phyloP scores from a whole-genome alignment of 2,113 vertebrate genomes.

The Paradoxurus hermaphroditus region DNA sequence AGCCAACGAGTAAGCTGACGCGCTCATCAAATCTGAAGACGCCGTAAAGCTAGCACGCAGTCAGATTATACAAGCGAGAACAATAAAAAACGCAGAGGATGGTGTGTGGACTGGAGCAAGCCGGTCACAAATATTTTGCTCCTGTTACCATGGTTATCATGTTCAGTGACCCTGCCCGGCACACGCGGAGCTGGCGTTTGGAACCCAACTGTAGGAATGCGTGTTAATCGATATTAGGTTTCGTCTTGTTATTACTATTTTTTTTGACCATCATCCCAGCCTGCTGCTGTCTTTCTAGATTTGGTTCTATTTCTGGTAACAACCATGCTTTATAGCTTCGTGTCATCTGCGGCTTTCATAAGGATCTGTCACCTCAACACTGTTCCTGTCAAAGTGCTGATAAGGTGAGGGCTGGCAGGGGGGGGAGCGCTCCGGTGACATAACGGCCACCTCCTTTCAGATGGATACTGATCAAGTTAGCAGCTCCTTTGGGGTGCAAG shows the following conservation, averaged over 20 bases:
- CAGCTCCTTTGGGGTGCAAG: neutral
- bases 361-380: neutral
- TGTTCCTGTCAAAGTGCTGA: neutral
- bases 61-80: neutral
- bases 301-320: neutral
- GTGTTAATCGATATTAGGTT: neutral
- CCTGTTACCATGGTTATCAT: neutral
- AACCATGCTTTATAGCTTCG: neutral
- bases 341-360: neutral
- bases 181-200: neutral
- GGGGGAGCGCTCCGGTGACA: neutral
- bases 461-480: neutral
- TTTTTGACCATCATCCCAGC: neutral
- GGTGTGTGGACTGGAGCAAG: neutral
- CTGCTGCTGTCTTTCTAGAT: neutral
- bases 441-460: neutral
- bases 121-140: neutral
- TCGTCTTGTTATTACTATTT: neutral
- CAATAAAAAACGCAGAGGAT: neutral
- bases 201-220: neutral
- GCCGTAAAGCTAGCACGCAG: neutral
- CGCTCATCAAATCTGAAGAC: neutral
- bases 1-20: neutral
- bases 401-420: neutral
- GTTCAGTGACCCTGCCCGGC: neutral